Base-by-base conservation (phyloP, 1,140 invertebrate genomes). In the Panulirus ornatus region DNA sequence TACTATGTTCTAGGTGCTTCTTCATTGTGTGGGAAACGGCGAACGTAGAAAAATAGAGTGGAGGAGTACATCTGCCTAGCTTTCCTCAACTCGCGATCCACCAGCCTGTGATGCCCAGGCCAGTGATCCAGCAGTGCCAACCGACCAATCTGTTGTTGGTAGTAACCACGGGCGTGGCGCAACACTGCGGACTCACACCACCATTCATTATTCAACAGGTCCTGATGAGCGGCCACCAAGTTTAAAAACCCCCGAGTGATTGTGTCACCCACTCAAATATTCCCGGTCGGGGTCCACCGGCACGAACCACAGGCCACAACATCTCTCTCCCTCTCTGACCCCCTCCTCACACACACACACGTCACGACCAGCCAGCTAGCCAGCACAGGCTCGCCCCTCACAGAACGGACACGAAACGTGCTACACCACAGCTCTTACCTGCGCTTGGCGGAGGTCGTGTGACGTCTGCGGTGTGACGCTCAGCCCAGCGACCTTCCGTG, bases 261-360 rank as follows among this genome's bases (percentile, higher is more conserved):
- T 66, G 58, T 66, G 58, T 66, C 58, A 66, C 11, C 30, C 58
- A 1, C n/a, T 66, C 58, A 66, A 66, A 66, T 66, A 66, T 66
- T 66, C n/a, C n/a, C 58, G 58, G 58, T n/a, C n/a, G n/a, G 27
- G 58, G n/a, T 5, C 44, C 44, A 47, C 5, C n/a, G n/a, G n/a
- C n/a, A n/a, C n/a, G n/a, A n/a, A n/a, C n/a, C n/a, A n/a, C n/a
- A n/a, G n/a, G n/a, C n/a, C n/a, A n/a, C n/a, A n/a, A n/a, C n/a
- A n/a, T n/a, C n/a, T n/a, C n/a, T n/a, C n/a, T n/a, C n/a, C n/a
- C 44, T 47, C 44, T 47, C 44, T 11, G 51, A 54, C 14, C 14
- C n/a, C 11, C 0, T 0, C 54, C 0, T n/a, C n/a, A n/a, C n/a
- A n/a, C n/a, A n/a, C n/a, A n/a, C n/a, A n/a, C n/a, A n/a, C n/a